Conservation (phyloP, 1,140 invertebrate species). For the Drosophila kikkawai region DNA sequence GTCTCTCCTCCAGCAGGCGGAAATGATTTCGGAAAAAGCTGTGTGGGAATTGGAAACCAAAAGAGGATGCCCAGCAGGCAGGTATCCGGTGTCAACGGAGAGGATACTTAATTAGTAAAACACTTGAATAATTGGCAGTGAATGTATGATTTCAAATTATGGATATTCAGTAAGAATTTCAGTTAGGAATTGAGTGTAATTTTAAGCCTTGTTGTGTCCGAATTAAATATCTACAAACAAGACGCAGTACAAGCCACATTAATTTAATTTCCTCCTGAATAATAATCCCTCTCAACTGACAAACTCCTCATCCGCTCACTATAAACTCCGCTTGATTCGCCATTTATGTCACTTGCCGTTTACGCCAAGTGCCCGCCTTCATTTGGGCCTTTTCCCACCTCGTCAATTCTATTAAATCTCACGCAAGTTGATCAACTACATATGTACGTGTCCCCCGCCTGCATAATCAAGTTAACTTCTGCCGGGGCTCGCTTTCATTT, state of each 20-base stretch:
- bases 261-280: background rate
- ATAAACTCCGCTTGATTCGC: background rate
- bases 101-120: slow-evolving; percentile 10
- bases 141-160: background rate
- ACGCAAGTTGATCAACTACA: slow-evolving; percentile 43
- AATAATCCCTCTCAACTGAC: background rate
- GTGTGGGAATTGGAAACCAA: slow-evolving; percentile 1
- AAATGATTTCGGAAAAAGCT: slow-evolving; percentile 32
- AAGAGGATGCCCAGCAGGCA: slow-evolving; percentile 14
- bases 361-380: slow-evolving; percentile 8
- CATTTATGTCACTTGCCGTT: slow-evolving; percentile 20
- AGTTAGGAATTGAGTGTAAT: background rate
- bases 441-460: slow-evolving; percentile 9
- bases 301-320: background rate
- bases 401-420: slow-evolving; percentile 42
- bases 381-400: slow-evolving; percentile 24
- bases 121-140: background rate
- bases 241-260: background rate
- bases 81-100: background rate
- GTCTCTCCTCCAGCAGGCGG: slow-evolving; percentile 8
- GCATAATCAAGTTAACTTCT: slow-evolving; percentile 52
- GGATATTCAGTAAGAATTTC: background rate
- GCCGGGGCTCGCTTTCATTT: slow-evolving; percentile 23
- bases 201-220: background rate
- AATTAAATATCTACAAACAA: background rate